Evolutionary conservation across 2,113 vertebrate species (phyloP), one percentile per base, ranked within the genome.

Genomic region (Ophthalmolycus amberensis): DNA sequence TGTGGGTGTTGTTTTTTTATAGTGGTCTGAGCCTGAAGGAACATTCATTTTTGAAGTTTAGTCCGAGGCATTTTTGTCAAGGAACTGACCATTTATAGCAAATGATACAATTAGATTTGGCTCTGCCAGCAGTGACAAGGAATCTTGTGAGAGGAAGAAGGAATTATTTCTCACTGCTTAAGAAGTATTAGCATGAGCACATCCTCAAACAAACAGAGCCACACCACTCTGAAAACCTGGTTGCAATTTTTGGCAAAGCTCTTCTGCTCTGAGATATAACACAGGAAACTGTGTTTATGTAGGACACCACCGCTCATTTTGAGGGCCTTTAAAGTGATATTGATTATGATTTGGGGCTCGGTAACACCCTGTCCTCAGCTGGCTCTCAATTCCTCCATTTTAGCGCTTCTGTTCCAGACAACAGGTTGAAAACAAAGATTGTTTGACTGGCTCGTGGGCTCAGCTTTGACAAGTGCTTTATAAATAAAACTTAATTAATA

Each of bases 141-240:
- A 16, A 25, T 71, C 37, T 5, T 10, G 44, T 25, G 32, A 64
- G 32, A 27, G n/a, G 70, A 18, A 27, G 42, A 64, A 58, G 73
- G 69, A 83, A 73, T 5, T 15, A 79, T 34, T 37, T 25, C 37
- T 73, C 18, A 9, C 37, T 65, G 48, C 40, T 59, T 48, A 56
- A 32, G 38, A 48, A 22, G 54, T 54, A 48, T 73, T 10, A 58
- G n/a, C 29, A 7, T 11, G 14, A 74, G 44, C 9, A 1, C 37
- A 9, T 40, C 46, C 20, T 18, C 2, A 68, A 40, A 44, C 25
- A 25, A 25, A 25, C 25, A 25, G 25, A 46, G 3, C 29, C 29
- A 29, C 12, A 22, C 48, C 25, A 63, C n/a, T 25, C 50, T 15
- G 52, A 71, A 50, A 67, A 25, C 8, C 14, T 71, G 52, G 18